Evolutionary conservation across 2,797 vertebrate species (phyloP), one percentile per base, ranked within the genome.

Genomic region (Gobionotothen gibberifrons): DNA sequence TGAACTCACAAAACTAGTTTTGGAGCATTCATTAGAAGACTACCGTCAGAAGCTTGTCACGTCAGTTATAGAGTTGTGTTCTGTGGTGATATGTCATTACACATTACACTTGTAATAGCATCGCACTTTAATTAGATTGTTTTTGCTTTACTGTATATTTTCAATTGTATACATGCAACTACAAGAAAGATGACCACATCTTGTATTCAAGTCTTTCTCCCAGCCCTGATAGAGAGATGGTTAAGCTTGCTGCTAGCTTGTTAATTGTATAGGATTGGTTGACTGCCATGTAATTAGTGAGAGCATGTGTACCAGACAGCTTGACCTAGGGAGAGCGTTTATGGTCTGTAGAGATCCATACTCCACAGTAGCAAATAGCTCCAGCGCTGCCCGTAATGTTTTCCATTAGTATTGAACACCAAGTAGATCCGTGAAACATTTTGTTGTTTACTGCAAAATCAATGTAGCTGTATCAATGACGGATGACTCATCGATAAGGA

Each of bases 361-460:
- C 15, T 40, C 16, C 52, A 5, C 40, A 21, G 48, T 3, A 32
- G 36, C 39, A 14, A 60, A 64, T 44, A 16, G 53, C 48, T 49
- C n/a, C 59, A 3, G 16, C 32, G 5, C 36, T n/a, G 29, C 58
- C 32, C 5, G 10, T 52, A 39, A 63, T 47, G 52, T 26, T 53
- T 22, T n/a, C 55, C 61, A 57, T 74, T 44, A 65, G 52, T 19
- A 47, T 53, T 55, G 63, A 67, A 15, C 46, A 32, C 2, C 1
- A 22, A 29, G 47, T 7, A 29, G 11, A 51, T 61, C 60, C 64
- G 64, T 69, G 21, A 47, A 58, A 32, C 53, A 59, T 66, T 49
- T 69, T 10, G n/a, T 8, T 59, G 26, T 75, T 84, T 44, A 72
- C 55, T 72, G 67, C 42, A 14, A 59, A 69, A 65, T 72, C 63